Evolutionary conservation across 1,140 invertebrate species (phyloP), one percentile per base, ranked within the genome.

Genomic region (Bombus turneri): DNA sequence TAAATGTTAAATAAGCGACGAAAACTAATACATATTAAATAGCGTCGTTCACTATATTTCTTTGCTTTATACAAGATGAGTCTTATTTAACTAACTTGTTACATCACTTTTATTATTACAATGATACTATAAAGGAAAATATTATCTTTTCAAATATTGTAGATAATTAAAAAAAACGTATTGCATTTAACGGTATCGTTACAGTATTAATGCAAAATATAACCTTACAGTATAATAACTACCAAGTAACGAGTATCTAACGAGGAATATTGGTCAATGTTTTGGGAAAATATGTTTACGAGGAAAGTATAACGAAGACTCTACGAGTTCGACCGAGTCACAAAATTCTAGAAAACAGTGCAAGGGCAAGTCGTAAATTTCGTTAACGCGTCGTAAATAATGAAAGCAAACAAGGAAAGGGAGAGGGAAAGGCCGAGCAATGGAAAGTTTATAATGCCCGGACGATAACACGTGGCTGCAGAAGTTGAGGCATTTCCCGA

Each of bases 401-500:
- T 39, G 53, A 78, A 73, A 43, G 81, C 53, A 64, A 80, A 85
- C 31, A 57, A 79, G 59, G 34, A 37, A 90, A 62, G 78, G 76
- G 76, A 77, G 90, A 87, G 88, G 78, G 75, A 85, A 79, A 82
- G 83, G 47, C 22, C 25, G 71, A 79, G 79, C 85, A 81, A 90
- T 90, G 81, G 71, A 91, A 88, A 91, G 90, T 90, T 90, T 86
- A 88, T 90, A 90, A 90, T 90, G 78, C 81, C 28, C 37, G 73
- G 82, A 86, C 79, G 89, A 91, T 91, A 91, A 88, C 81, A 81
- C 87, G 85, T 82, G 90, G 89, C 59, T 83, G 83, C 79, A 87
- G 87, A 90, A 91, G 89, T 91, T 91, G 89, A 91, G 85, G 87
- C 86, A 91, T 91, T 91, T 90, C 81, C 89, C 84, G 85, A 85